Base-by-base conservation (phyloP, 2,797 vertebrate species). In the Apogon hyalosoma region DNA sequence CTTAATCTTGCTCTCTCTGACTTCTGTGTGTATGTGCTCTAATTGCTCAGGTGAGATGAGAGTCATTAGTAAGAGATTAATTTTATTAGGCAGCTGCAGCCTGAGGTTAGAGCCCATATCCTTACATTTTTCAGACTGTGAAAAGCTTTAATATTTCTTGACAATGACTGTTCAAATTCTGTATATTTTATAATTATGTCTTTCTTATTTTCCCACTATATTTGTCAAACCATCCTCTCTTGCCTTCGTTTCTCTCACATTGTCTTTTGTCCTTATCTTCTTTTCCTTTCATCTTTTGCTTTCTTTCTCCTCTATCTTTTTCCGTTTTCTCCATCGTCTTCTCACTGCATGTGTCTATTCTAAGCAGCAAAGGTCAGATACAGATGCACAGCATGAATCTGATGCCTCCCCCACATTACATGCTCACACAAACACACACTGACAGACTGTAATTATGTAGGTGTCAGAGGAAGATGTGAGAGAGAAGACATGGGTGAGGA, bases 291-390 rank as follows among this genome's bases (percentile, higher is more conserved):
- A 65, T 75, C 51, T 61, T 53, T 3, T 28, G 24, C 24, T 28
- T 73, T 10, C 54, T 69, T 74, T 51, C 83, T 42, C 71, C 33
- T 77, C 49, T 33, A 8, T 54, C 41, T 24, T 24, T 31, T 15
- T 31, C 42, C 24, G 6, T 3, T 28, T 59, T 67, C 52, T 16
- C 13, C 10, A 11, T 55, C 40, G 16, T 46, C 42, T 47, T 46
- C 43, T 62, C 46, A 42, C 16, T 42, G 14, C 71, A 56, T 55
- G 46, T 21, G 48, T 80, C 82, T 92, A 85, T 93, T 92, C 88
- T 79, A 14, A 87, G 87, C 84, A 16, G 75, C 65, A 91, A 87
- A 92, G 92, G 91, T 93, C 90, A 92, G 87, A 91, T 87, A 74
- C 76, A 79, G 85, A 89, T 88, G 89, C 88, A 74, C 87, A 78